Evolutionary conservation across 2,888 invertebrate species (phyloP).

Genomic region (Agapostemon virescens): DNA sequence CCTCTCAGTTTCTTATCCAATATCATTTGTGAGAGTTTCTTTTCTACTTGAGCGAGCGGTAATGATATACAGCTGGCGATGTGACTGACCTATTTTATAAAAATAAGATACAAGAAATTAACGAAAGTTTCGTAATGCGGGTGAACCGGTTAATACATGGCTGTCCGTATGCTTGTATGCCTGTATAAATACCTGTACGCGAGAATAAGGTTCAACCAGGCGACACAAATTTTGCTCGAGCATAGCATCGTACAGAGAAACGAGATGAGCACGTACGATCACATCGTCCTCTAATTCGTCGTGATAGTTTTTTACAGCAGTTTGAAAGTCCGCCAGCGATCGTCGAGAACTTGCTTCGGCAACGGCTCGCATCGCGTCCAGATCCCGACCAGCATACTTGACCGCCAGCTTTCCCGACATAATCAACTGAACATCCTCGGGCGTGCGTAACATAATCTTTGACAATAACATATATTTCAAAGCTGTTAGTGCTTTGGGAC

Average conservation of each 20-base stretch:
- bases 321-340: conserved; percentile 97
- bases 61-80: conserved; percentile 95
- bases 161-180: background rate
- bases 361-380: conserved; percentile 99
- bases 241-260: conserved; percentile 98
- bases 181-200: conserved; percentile 89
- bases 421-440: conserved; percentile 97
- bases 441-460: conserved; percentile 98
- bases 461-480: conserved; percentile 99
- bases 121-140: background rate
- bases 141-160: background rate
- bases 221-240: conserved; percentile 99
- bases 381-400: conserved; percentile 96
- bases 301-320: conserved; percentile 92
- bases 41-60: conserved; percentile 95
- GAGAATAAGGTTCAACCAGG: conserved; percentile 98
- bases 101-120: background rate
- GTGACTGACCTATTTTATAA: conserved; percentile 85
- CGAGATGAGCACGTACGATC: conserved; percentile 97
- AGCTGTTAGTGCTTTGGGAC: conserved; percentile 94
- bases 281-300: conserved; percentile 96
- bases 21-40: conserved; percentile 99
- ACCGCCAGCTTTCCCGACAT: conserved; percentile 98
- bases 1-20: conserved; percentile 98
- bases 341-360: conserved; percentile 98